phyloP scores from a whole-genome alignment of 2,888 invertebrate species.

The Digitonthophagus gazella region DNA sequence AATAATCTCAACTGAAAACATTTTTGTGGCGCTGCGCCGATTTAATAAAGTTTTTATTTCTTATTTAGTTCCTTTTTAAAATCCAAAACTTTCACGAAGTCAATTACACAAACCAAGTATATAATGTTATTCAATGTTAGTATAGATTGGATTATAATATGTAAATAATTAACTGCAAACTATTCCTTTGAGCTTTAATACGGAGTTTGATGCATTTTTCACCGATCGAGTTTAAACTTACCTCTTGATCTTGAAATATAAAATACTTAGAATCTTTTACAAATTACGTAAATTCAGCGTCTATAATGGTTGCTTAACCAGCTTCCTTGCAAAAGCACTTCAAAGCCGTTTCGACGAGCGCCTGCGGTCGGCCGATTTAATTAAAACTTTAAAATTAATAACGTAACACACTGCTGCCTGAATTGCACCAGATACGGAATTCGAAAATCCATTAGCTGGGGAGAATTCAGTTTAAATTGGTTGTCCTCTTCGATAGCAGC shows the following conservation, averaged over 20 bases:
- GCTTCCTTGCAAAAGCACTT: background rate
- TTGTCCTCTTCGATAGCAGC: background rate
- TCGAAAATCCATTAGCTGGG: background rate
- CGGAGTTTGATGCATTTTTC: background rate
- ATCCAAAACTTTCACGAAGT: too few species aligned
- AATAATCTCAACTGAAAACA: background rate
- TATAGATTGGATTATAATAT: too few species aligned
- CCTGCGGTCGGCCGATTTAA: conserved; percentile 4
- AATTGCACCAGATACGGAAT: background rate
- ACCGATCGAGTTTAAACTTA: background rate
- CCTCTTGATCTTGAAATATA: background rate
- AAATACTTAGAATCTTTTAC: background rate
- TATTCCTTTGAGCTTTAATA: too few species aligned
- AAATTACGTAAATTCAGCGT: background rate
- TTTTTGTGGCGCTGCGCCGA: too few species aligned
- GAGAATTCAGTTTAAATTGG: background rate
- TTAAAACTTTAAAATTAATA: conserved; percentile 15
- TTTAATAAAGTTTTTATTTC: too few species aligned
- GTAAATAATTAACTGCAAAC: too few species aligned
- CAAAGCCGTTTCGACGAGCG: background rate
- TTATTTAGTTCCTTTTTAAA: too few species aligned
- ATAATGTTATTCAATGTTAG: too few species aligned
- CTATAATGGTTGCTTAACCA: background rate
- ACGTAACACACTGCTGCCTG: conserved; percentile 1
- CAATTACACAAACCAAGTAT: too few species aligned